Evolutionary conservation across 2,888 invertebrate species (phyloP).

Genomic region (Dolomedes plantarius): DNA sequence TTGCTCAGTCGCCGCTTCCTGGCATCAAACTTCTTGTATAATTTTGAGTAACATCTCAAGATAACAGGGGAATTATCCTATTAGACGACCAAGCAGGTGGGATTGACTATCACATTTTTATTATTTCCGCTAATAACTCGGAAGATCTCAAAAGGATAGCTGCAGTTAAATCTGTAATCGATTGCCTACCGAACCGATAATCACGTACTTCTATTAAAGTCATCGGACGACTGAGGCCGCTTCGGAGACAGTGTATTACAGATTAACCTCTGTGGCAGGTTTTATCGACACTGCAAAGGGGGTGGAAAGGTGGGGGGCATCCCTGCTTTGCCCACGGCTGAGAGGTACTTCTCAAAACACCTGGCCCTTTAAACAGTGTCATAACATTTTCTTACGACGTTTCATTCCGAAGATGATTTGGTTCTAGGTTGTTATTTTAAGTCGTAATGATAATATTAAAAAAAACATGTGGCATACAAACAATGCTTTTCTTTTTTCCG

Average conservation of each 20-base stretch:
- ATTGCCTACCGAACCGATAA: not conserved
- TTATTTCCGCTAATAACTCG: not conserved
- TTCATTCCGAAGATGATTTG: not conserved
- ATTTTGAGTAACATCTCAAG: too few relatives aligned
- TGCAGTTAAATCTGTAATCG: not conserved
- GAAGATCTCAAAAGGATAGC: not conserved
- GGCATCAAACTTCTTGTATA: too few relatives aligned
- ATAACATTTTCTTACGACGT: not conserved
- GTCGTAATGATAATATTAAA: too few relatives aligned
- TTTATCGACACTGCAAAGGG: slow-evolving; percentile 22
- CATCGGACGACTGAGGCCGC: not conserved
- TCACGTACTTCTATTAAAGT: not conserved
- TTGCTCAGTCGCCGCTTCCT: too few relatives aligned
- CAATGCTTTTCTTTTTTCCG: too few relatives aligned
- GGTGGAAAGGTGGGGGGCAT: not conserved
- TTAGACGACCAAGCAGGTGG: not conserved
- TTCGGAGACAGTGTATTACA: not conserved
- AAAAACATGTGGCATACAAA: too few relatives aligned
- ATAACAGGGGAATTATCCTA: too few relatives aligned
- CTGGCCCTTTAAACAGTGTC: slow-evolving; percentile 19
- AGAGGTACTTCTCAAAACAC: slow-evolving; percentile 9
- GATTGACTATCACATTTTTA: not conserved
- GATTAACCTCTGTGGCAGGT: slow-evolving; percentile 29
- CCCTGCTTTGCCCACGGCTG: slow-evolving; percentile 5
- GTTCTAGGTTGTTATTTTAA: too few relatives aligned